A percentile compares a stretch with the other conserved stretches of the same genome.
Conservation (phyloP, 2,797 vertebrate species). For the Myoxocephalus aenaeus region DNA sequence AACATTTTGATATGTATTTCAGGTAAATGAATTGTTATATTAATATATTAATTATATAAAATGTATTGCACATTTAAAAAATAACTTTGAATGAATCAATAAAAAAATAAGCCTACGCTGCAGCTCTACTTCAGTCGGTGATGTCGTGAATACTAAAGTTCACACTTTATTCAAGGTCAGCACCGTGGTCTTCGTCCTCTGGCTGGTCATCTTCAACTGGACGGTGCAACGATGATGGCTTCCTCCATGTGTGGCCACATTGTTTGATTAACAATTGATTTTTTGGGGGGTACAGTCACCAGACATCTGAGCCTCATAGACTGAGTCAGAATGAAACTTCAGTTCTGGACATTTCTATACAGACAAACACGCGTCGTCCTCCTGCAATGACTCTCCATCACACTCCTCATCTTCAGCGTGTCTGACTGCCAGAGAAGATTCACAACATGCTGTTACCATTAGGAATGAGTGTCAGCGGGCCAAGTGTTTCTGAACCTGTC, state of each 20-base stretch:
- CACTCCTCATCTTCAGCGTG: conserved; percentile 15
- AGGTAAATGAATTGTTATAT: no score
- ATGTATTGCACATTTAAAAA: no score
- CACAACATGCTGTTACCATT: conserved; percentile 56
- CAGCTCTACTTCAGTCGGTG: no score
- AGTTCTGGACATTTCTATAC: background rate
- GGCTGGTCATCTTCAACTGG: background rate
- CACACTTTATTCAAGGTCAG: no score
- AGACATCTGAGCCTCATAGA: background rate
- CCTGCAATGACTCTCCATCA: conserved; percentile 2
- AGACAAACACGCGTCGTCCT: background rate
- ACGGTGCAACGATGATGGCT: background rate
- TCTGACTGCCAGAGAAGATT: conserved; percentile 50
- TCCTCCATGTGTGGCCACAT: background rate
- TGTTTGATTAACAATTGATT: conserved; percentile 19
- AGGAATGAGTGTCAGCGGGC: conserved; percentile 47
- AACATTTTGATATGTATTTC: background rate
- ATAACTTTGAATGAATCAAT: no score
- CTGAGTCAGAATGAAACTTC: background rate
- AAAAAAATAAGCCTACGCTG: background rate
- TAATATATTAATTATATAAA: no score
- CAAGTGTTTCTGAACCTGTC: conserved; percentile 54
- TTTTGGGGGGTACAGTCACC: background rate
- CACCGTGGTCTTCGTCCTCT: no score
- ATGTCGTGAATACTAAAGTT: no score